phyloP scores from a whole-genome alignment of 2,888 invertebrate genomes.

The Pedicia rivosa region DNA sequence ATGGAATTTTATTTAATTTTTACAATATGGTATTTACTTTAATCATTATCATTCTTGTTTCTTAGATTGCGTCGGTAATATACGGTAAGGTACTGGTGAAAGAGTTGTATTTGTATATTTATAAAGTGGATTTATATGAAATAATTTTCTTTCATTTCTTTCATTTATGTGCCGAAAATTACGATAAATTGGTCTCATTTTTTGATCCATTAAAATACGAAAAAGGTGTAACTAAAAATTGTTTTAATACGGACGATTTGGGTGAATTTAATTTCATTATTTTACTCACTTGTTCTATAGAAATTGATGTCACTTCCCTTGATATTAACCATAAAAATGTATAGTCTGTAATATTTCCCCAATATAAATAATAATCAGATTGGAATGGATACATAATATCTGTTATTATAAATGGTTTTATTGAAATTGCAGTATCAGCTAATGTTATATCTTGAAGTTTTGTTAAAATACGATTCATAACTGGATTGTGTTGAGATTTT shows the following conservation, averaged over 20 bases:
- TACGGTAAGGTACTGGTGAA: constrained; percentile 5
- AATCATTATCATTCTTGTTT: not conserved
- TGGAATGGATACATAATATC: constrained; percentile 37
- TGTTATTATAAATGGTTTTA: constrained; percentile 35
- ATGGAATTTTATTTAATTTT: not conserved
- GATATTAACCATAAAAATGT: constrained; percentile 45
- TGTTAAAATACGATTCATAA: constrained; percentile 27
- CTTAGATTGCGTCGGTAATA: not conserved
- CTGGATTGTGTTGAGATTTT: constrained; percentile 32
- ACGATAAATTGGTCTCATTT: constrained; percentile 6
- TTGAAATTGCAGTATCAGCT: constrained; percentile 33
- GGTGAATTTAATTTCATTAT: constrained; percentile 2
- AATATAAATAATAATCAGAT: constrained; percentile 47
- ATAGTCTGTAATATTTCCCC: constrained; percentile 37
- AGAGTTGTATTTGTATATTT: constrained; percentile 6
- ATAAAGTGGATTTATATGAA: constrained; percentile 9
- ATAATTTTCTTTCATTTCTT: constrained; percentile 6
- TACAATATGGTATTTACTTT: not conserved
- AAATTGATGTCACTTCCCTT: constrained; percentile 38
- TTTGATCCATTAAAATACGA: constrained; percentile 32
- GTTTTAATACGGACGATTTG: not conserved
- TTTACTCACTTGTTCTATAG: constrained; percentile 37
- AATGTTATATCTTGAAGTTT: constrained; percentile 34
- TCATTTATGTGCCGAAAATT: constrained; percentile 1
- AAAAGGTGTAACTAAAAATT: constrained; percentile 36